Evolutionary conservation across 2,113 vertebrate species (phyloP).

Genomic region (Proteles cristata): DNA sequence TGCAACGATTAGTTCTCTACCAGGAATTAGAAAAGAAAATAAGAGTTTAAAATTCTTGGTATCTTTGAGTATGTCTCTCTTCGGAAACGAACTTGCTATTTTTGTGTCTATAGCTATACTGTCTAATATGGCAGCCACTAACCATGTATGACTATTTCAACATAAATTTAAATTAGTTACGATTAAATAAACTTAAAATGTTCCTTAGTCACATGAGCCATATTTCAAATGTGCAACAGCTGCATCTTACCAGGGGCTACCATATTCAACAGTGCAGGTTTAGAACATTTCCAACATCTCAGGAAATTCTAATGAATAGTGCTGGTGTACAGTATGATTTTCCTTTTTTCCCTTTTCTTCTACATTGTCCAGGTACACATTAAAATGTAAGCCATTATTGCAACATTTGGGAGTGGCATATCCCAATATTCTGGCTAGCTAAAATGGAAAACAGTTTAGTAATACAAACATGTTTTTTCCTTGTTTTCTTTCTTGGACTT

Average conservation of each 20-base stretch:
- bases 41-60: constrained; percentile 14
- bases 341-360: neutral
- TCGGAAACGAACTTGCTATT: neutral
- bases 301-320: neutral
- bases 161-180: neutral
- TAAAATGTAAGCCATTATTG: neutral
- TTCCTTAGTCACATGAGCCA: neutral
- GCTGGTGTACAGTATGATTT: neutral
- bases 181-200: neutral
- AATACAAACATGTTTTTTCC: neutral
- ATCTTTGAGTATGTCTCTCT: neutral
- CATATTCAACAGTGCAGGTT: neutral
- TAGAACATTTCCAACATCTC: neutral
- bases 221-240: neutral
- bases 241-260: neutral
- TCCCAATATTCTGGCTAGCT: neutral
- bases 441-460: neutral
- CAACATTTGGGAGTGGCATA: neutral
- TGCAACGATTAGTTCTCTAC: neutral
- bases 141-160: neutral
- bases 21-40: neutral
- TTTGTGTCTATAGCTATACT: neutral
- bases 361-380: neutral
- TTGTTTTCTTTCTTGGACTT: neutral
- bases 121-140: neutral